Base-by-base conservation (phyloP, 1,140 invertebrate species). In the Harpegnathos saltator region DNA sequence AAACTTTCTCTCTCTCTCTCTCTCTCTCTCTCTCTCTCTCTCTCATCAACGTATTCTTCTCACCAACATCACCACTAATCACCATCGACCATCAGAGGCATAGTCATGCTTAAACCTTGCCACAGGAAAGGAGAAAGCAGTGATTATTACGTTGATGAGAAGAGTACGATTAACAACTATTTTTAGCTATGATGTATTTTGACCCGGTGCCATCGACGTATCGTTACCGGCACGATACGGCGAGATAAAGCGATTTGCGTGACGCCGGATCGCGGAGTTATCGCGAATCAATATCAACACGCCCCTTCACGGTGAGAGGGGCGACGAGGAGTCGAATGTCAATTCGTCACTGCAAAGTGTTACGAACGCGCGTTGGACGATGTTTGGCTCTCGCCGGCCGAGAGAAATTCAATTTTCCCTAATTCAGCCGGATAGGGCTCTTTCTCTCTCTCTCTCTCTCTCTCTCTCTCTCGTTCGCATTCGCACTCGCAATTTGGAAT, bases 331-430 rank as follows among this genome's bases (percentile, higher is more conserved):
- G 11, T 44, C 29, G 26, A 72, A 22, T 3, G n/a, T 22, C 14
- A 22, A 29, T 29, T 29, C 24, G 50, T 26, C 12, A 29, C 3
- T 72, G 52, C 22, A 58, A 72, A 58, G 52, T 58, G 29, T 72
- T 58, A 72, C 33, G 11, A 24, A 44, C 54, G 11, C 56, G 26
- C 56, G 29, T 15, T 26, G 52, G 54, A 44, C 1, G 3, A 1
- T 2, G 19, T 59, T 44, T 9, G 38, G 38, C 9, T 44, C 59
- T 22, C 26, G 71, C 7, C 15, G 54, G 19, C 2, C 15, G 33
- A 61, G 56, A 61, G 56, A 61, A 61, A 74, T 74, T 74, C 24
- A 59, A 74, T 59, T 74, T 12, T 48, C 38, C 11, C 17, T 61
- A 74, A 74, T 48, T 74, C 22, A 61, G 38, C 24, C 33, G 19